phyloP scores from a whole-genome alignment of 2,797 vertebrate genomes.

The Myotis findleyi region DNA sequence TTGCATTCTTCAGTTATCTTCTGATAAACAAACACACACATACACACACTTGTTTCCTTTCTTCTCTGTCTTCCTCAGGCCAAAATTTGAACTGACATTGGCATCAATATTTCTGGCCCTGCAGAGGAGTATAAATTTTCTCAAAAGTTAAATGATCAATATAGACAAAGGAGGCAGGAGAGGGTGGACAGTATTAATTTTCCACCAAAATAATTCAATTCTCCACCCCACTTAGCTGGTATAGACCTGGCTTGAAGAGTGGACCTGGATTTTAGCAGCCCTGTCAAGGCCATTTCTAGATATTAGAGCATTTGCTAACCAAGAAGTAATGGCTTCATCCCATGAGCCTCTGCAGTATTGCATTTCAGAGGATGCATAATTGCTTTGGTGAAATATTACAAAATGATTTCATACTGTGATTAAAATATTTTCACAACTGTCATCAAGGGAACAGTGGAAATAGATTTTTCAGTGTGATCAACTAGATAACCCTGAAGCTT shows the following conservation, averaged over 20 bases:
- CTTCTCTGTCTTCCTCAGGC: not conserved
- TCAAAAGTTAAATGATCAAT: not conserved
- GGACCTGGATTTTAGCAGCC: not conserved
- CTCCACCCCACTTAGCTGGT: conserved; percentile 28
- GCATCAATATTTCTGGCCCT: not conserved
- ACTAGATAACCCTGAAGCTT: conserved; percentile 71
- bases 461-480: conserved; percentile 69
- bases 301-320: conserved; percentile 50
- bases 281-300: conserved; percentile 29
- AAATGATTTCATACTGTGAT: conserved; percentile 59
- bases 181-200: not conserved
- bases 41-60: not conserved
- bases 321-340: conserved; percentile 52
- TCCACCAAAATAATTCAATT: conserved; percentile 53
- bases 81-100: not conserved
- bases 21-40: not conserved
- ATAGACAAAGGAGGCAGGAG: not conserved
- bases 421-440: conserved; percentile 77
- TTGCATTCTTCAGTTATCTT: not conserved
- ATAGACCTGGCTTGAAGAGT: not conserved
- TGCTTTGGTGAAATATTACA: conserved; percentile 68
- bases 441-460: conserved; percentile 60
- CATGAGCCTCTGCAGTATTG: conserved; percentile 49
- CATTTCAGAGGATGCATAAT: conserved; percentile 62
- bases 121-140: not conserved